These are phyloP conservation scores for Trachymyrmex septentrionalis DNA, from an alignment of 1,140 invertebrate genomes.

Conservation along the genomic window DNA sequence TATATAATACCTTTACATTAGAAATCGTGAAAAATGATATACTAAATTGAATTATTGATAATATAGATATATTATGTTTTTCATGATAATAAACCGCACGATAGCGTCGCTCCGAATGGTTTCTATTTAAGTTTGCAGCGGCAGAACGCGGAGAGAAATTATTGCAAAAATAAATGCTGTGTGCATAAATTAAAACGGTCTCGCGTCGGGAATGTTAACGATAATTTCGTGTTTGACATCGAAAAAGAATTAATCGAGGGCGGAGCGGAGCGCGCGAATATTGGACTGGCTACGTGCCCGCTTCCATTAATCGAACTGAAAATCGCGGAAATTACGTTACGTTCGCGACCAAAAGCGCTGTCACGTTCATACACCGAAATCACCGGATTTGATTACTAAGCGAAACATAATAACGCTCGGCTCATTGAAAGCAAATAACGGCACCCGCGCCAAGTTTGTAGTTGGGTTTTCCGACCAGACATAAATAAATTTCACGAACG, in stretches of 20 bases:
- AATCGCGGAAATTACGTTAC: constrained; percentile 73
- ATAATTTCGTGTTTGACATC: constrained; percentile 76
- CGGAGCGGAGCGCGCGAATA: constrained; percentile 66
- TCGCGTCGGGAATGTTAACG: constrained; percentile 64
- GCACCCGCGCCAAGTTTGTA: constrained; percentile 47
- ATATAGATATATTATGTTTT: constrained; percentile 39
- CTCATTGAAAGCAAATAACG: constrained; percentile 65
- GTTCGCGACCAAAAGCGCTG: constrained; percentile 63
- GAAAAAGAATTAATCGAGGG: constrained; percentile 54
- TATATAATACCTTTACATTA: not conserved
- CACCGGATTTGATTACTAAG: constrained; percentile 68
- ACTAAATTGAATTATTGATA: constrained; percentile 1
- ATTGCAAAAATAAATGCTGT: constrained; percentile 61
- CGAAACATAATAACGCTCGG: constrained; percentile 64
- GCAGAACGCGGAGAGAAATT: constrained; percentile 56
- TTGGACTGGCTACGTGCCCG: constrained; percentile 70
- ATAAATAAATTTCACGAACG: constrained; percentile 60
- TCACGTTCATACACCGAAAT: constrained; percentile 72
- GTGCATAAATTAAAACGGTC: constrained; percentile 62
- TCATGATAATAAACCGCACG: constrained; percentile 41
- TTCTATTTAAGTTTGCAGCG: constrained; percentile 36
- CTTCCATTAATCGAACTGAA: constrained; percentile 75
- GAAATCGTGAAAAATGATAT: not conserved
- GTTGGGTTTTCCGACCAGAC: constrained; percentile 53
- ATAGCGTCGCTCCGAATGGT: not conserved